Percentiles rank a stretch among this genome's conserved stretches.
phyloP scores from a whole-genome alignment of 2,888 invertebrate genomes.

The Drosophila macrospina region DNA sequence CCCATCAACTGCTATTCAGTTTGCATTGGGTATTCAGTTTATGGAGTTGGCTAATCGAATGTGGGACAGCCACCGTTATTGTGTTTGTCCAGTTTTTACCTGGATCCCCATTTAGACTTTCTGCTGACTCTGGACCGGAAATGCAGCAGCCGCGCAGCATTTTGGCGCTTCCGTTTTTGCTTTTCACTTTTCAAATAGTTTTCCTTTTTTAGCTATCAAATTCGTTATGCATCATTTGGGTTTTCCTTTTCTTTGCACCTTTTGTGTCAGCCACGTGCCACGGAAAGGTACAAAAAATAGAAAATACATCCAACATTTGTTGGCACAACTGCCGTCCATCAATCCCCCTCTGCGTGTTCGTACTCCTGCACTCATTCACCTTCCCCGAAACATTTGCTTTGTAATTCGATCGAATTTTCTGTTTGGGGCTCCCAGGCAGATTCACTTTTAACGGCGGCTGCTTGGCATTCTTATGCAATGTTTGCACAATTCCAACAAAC shows the following conservation, averaged over 20 bases:
- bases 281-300: constrained; percentile 25
- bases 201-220: constrained; percentile 65
- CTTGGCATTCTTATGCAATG: constrained; percentile 66
- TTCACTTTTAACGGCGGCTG: constrained; percentile 65
- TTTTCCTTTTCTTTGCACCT: constrained; percentile 70
- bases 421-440: constrained; percentile 30
- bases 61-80: constrained; percentile 52
- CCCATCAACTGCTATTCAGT: constrained; percentile 4
- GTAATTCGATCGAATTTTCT: constrained; percentile 67
- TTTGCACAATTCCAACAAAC: constrained; percentile 53
- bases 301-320: constrained; percentile 67
- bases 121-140: constrained; percentile 57
- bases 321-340: constrained; percentile 73
- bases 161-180: constrained; percentile 71
- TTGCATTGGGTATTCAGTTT: constrained; percentile 2
- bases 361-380: constrained; percentile 22
- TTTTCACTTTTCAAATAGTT: constrained; percentile 72
- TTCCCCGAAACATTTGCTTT: constrained; percentile 60
- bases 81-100: constrained; percentile 51
- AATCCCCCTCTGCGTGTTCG: neutral
- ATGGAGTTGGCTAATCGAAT: constrained; percentile 12
- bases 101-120: constrained; percentile 42
- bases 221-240: constrained; percentile 70
- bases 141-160: constrained; percentile 50
- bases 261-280: constrained; percentile 74